Evolutionary conservation across 2,888 invertebrate species (phyloP).

Genomic region (Eurytoma adleriae): DNA sequence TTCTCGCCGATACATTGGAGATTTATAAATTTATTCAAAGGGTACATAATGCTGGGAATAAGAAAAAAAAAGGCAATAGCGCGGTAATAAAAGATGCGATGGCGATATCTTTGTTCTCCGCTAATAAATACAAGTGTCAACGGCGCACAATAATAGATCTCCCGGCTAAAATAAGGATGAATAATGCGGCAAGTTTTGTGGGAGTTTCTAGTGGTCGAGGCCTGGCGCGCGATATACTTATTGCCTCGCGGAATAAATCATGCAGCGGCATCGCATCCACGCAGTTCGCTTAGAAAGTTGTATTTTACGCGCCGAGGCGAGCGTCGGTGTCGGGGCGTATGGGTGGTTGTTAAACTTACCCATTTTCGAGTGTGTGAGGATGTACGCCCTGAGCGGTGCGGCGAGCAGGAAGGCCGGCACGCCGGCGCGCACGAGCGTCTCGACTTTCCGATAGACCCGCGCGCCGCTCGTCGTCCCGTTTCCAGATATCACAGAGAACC

Average conservation of each 20-base stretch:
- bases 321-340: neutral
- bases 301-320: neutral
- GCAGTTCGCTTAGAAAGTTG: conserved; percentile 3
- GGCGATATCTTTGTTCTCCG: conserved; percentile 7
- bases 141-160: conserved; percentile 1
- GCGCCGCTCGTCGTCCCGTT: conserved; percentile 71
- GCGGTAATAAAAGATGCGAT: conserved; percentile 4
- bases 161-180: conserved; percentile 19
- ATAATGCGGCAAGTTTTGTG: conserved; percentile 17
- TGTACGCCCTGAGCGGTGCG: conserved; percentile 72
- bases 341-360: conserved; percentile 64
- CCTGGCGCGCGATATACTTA: neutral
- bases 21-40: too few species aligned
- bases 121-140: neutral
- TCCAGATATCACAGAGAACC: conserved; percentile 76
- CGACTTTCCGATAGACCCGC: conserved; percentile 73
- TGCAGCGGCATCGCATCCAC: neutral
- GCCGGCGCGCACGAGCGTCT: conserved; percentile 72
- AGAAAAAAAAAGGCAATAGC: neutral
- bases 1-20: too few species aligned
- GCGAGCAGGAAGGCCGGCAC: conserved; percentile 73
- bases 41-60: neutral
- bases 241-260: conserved; percentile 28
- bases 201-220: conserved; percentile 19
- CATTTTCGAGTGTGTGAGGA: conserved; percentile 74